These are phyloP conservation scores for Strix aluco DNA, from an alignment of 2,113 vertebrate genomes.

Conservation along the genomic window DNA sequence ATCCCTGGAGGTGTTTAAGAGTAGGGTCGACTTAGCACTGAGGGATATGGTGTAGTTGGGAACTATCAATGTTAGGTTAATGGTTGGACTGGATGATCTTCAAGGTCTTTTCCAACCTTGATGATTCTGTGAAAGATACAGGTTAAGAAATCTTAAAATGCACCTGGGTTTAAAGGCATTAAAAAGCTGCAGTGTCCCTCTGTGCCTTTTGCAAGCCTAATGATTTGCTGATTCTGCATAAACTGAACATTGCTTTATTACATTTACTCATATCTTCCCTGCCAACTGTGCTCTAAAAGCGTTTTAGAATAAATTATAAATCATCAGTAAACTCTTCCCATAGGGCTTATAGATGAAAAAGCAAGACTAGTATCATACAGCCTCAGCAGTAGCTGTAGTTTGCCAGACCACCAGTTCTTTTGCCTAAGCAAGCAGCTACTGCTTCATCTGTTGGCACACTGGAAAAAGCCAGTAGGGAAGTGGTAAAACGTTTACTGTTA, in stretches of 20 bases:
- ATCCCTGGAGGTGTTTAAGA: too few species aligned
- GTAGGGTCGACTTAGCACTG: too few species aligned
- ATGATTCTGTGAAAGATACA: not conserved
- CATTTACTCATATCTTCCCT: rapidly evolving
- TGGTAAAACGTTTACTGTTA: not conserved
- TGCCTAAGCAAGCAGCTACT: not conserved
- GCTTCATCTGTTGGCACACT: not conserved
- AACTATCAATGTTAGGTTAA: too few species aligned
- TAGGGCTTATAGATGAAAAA: not conserved
- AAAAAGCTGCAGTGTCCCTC: not conserved
- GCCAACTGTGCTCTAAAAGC: not conserved
- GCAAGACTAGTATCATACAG: not conserved
- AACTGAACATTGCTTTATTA: not conserved
- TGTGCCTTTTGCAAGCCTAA: not conserved
- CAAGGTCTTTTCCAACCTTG: too few species aligned
- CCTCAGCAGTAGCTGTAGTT: not conserved
- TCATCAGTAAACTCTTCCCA: not conserved
- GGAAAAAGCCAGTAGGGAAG: not conserved
- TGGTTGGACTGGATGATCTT: too few species aligned
- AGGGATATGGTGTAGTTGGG: too few species aligned
- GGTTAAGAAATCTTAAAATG: not conserved
- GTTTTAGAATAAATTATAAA: not conserved
- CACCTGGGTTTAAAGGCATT: not conserved
- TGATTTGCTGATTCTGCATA: not conserved
- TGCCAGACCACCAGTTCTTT: not conserved